Evolutionary conservation across 1,140 invertebrate species (phyloP), one percentile per base, ranked within the genome.

Genomic region (Panagrolaimus sp.): DNA sequence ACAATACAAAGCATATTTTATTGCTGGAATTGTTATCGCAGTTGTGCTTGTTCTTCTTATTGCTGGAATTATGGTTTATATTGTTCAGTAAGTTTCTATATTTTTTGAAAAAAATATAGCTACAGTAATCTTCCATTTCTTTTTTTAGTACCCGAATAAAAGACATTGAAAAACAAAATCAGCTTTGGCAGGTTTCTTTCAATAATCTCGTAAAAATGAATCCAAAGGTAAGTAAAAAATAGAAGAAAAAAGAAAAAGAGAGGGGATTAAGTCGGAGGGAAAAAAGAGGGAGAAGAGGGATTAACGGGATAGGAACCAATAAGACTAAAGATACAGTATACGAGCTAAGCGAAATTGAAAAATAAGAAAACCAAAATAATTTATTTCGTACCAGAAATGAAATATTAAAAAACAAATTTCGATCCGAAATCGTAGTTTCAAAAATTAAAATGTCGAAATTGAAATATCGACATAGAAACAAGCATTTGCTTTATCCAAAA

Each of bases 111-210:
- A 48, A 46, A 46, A 46, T 9, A n/a, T 46, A 24, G 47, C 52
- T 12, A 24, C 9, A 55, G 21, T 24, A 55, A 55, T 21, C 8
- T 9, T 28, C 1, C 12, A 1, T 55, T 15, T 14, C 15, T 1
- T 28, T 9, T 55, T 58, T 68, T 63, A 32, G 67, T n/a, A 43
- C 47, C 8, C 67, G 67, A 6, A 68, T 68, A 17, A 68, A 68
- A 68, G 67, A 68, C 15, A 62, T 62, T 24, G 67, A 68, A 28
- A 44, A 52, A 24, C 67, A 46, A 32, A 68, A 68, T 62, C 17
- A 46, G 47, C 15, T 68, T 63, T 68, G 67, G 67, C 67, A 68
- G 38, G 67, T 68, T 9, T 14, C 52, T 24, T 43, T 68, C 10
- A 8, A 10, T 21, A 63, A 68, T 32, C 43, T 68, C 17, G 67